These are phyloP conservation scores for Meteorus sp. DNA, from an alignment of 1,140 invertebrate genomes.

Conservation along the genomic window DNA sequence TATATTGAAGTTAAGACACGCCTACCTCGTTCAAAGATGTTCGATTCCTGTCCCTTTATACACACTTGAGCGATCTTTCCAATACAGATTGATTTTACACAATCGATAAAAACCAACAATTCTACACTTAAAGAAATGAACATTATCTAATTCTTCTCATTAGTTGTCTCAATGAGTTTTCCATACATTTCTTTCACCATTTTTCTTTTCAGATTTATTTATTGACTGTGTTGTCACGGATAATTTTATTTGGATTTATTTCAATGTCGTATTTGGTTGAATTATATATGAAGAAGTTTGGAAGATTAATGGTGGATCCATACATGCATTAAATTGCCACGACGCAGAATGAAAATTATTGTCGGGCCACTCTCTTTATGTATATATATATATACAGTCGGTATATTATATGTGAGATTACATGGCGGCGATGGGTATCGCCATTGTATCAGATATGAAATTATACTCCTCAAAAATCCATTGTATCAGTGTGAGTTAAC, in stretches of 20 bases:
- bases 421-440: constrained; percentile 38
- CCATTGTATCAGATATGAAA: constrained; percentile 37
- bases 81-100: neutral
- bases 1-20: neutral
- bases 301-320: neutral
- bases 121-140: too few species aligned
- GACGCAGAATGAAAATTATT: constrained; percentile 43
- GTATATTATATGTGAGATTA: constrained; percentile 25
- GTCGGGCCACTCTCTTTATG: constrained; percentile 16
- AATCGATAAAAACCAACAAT: too few species aligned
- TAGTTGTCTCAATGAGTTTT: too few species aligned
- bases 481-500: constrained; percentile 13
- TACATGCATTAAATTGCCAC: constrained; percentile 37
- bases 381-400: too few species aligned
- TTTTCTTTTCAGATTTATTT: too few species aligned
- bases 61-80: neutral
- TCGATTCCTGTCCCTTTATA: too few species aligned
- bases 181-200: too few species aligned
- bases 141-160: too few species aligned
- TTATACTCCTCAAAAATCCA: constrained; percentile 35
- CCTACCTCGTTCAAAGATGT: too few species aligned
- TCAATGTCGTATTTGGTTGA: too few species aligned
- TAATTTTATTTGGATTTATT: too few species aligned
- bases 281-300: neutral
- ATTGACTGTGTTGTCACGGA: too few species aligned